Base-by-base conservation (phyloP, 2,797 vertebrate genomes). In the Oophaga sylvatica region DNA sequence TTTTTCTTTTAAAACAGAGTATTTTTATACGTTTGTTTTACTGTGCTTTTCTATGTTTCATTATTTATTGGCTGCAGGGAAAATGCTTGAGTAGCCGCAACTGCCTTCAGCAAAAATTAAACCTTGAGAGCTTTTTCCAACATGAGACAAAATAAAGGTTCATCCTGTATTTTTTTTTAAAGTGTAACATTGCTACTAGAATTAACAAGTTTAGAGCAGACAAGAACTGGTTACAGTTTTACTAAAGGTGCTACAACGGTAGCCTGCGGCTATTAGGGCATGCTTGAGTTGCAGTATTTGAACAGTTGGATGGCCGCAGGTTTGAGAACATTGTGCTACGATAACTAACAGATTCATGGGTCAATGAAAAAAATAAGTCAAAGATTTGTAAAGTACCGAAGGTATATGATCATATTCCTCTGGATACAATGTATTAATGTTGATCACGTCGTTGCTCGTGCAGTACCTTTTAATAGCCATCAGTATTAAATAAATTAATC, bases 401-500 rank as follows among this genome's bases (percentile, higher is more conserved):
- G 68, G 19, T 41, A 31, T 16, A 71, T 41, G 20, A 41, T 19
- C 16, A 19, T 41, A 35, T 41, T 71, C 68, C 68, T 19, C 67
- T 31, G 67, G 29, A 31, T 35, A 17, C 67, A 35, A 10, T 19
- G 65, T 2, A 15, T 8, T 71, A 71, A 41, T 3, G 35, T 19
- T 19, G 68, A 41, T 41, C 35, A 41, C 8, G 7, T 17, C 8
- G 68, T 35, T 35, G 29, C 29, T 19, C 19, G 31, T 71, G 12
- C 65, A 65, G 62, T 65, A 65, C 22, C 65, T 13, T 67, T 70
- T 45, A 48, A 75, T 75, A 48, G 71, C 22, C 17, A 10, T n/a
- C 71, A 48, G 41, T 75, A 45, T 75, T 45, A 20, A 75, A 75
- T 45, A 48, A 75, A 48, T 75, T 48, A 70, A 29, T 70, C 67